Base-by-base conservation (phyloP, 1,140 invertebrate species). In the Drosophila cardini region DNA sequence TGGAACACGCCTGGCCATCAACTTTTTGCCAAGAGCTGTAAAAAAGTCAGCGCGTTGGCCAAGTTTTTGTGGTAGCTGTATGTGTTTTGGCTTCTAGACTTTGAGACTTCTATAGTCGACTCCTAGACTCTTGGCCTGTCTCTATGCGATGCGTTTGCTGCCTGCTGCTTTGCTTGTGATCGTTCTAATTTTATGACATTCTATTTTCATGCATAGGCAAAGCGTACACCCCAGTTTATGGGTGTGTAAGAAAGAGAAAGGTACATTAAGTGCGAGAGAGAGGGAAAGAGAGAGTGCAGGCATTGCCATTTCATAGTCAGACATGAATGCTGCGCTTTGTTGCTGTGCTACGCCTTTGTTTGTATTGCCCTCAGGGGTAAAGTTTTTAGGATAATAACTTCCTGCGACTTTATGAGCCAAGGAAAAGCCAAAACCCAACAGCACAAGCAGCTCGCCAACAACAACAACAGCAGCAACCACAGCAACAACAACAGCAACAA, bases 361-460 rank as follows among this genome's bases (percentile, higher is more conserved):
- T 90, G 86, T 90, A 90, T 90, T 90, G 78, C 78, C 86, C 86
- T 86, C 86, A 90, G 86, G 86, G 82, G 86, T 90, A 90, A 90
- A 90, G 86, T 90, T 90, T 90, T 90, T 90, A 90, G 86, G 82
- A 90, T 90, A 90, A 90, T 90, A 90, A 90, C 86, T 90, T 90
- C 86, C 86, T 90, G 86, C 82, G 86, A 86, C 86, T 90, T 86
- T 86, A 87, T 76, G 86, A 86, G 78, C 63, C 76, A 86, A 82
- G 76, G 53, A 80, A 86, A 87, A 78, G 69, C 72, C 78, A 82
- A 86, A 86, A 86, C 72, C 75, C 78, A 69, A 10, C 72, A 67
- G 70, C 70, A 58, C 50, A 32, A 67, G 62, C 55, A 67, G 62
- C 55, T 26, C 48, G 11, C 55, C 10, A 26, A 8, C 53, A 45